Conservation (phyloP, 2,888 invertebrate genomes). For the Melipona bicolor region DNA sequence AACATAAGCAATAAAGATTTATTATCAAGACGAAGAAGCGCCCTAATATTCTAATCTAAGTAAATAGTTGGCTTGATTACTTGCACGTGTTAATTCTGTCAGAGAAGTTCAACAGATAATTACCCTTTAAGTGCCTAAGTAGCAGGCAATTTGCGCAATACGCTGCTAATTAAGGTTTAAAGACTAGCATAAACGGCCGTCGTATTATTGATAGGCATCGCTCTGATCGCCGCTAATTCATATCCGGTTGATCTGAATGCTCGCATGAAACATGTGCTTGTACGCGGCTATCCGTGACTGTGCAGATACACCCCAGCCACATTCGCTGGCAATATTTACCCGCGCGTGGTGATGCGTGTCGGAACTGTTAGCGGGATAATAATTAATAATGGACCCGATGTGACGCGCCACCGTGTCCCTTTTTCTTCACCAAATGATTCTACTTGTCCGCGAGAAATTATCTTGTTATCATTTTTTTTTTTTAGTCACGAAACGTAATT, state of each 20-base stretch:
- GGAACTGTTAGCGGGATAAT: slow-evolving; percentile 59
- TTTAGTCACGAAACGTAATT: background rate
- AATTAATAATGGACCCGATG: slow-evolving; percentile 61
- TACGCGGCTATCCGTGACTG: slow-evolving; percentile 15
- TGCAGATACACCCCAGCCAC: slow-evolving; percentile 21
- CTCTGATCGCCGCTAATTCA: slow-evolving; percentile 51
- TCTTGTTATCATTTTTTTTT: background rate
- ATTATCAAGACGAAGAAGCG: too few relatives aligned
- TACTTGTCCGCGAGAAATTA: slow-evolving; percentile 38
- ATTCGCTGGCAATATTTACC: slow-evolving; percentile 57
- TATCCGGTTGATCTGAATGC: slow-evolving; percentile 41
- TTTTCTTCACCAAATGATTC: slow-evolving; percentile 40
- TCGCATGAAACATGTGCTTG: background rate
- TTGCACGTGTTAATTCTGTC: background rate
- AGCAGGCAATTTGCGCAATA: slow-evolving; percentile 20
- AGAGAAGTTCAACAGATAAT: slow-evolving; percentile 39
- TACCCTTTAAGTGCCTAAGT: slow-evolving; percentile 32
- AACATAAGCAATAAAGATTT: too few relatives aligned
- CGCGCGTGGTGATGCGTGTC: slow-evolving; percentile 47
- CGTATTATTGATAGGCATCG: slow-evolving; percentile 43
- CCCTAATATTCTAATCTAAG: too few relatives aligned
- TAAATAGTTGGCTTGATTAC: background rate
- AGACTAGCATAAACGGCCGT: slow-evolving; percentile 38
- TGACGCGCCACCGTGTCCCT: background rate
- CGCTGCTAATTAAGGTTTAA: slow-evolving; percentile 47